Base-by-base conservation (phyloP, 2,888 invertebrate genomes). In the Stratiomys singularior region DNA sequence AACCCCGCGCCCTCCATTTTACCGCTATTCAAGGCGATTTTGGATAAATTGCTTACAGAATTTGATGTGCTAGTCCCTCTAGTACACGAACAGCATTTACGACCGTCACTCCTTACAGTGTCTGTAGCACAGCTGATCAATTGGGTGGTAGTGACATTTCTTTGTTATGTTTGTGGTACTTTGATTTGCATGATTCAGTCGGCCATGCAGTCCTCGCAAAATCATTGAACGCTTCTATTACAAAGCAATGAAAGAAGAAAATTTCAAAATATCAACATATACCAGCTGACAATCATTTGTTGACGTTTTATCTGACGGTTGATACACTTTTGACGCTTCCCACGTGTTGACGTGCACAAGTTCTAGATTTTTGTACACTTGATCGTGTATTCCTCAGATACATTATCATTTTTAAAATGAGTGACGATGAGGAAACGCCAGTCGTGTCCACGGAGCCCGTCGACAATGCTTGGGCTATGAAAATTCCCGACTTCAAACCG, bases 401-500 rank as follows among this genome's bases (percentile, higher is more conserved):
- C 9, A 5, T 37, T 9, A 37, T 37, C 37, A 5, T 5, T 37
- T 37, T 37, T 3, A 76, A 56, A 72, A 86, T 86, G 87, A 84
- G 83, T 77, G 86, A 84, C 25, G 82, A 77, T 30, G 83, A 82
- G 9, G 76, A 76, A 0, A 58, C 76, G 0, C 30, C 58, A n/a
- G 85, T 85, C 28, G 83, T 81, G 7, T 82, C 82, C 0, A 85
- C 84, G 1, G 91, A 90, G 2, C 92, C 93, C 0, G 90, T 96
- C 25, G 94, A 94, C 66, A 93, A 96, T 88, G 96, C 96, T 0
- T 96, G 96, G 96, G 88, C 91, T 3, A 87, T 96, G 88, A 93
- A 95, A 90, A 92, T 96, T 80, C 96, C 97, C 0, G 90, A 92
- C 82, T 99, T 99, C 84, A 94, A 92, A 78, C 92, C 92, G 37